Percentiles rank a stretch among this genome's conserved stretches.
These are phyloP conservation scores for Bambusicola thoracicus DNA, from an alignment of 2,113 vertebrate species.

Conservation along the genomic window DNA sequence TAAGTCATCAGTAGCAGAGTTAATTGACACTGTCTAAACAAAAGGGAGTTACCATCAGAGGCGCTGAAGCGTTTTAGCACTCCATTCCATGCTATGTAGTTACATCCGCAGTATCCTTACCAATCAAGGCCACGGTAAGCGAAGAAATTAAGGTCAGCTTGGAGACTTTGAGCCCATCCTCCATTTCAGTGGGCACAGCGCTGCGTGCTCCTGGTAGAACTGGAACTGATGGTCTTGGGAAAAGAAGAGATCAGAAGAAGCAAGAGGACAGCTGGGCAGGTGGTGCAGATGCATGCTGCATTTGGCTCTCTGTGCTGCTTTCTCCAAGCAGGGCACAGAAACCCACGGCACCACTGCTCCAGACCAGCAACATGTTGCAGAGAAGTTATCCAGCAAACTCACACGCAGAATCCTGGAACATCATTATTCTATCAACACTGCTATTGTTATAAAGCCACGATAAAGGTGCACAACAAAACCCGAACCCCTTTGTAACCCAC, in stretches of 20 bases:
- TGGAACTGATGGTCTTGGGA: neutral
- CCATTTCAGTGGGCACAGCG: neutral
- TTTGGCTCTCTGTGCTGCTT: neutral
- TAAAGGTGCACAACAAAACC: neutral
- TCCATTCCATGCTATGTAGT: rapidly evolving
- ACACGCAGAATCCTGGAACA: rapidly evolving
- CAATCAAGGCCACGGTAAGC: neutral
- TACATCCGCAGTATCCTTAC: neutral
- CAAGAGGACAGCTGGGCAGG: neutral
- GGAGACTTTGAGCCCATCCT: neutral
- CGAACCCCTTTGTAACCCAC: neutral
- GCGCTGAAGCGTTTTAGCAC: neutral
- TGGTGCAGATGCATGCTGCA: rapidly evolving
- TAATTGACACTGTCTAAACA: neutral
- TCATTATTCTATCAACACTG: neutral
- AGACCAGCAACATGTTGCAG: neutral
- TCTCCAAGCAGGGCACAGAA: neutral
- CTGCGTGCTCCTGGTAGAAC: neutral
- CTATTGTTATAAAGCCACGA: neutral
- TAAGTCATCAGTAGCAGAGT: neutral
- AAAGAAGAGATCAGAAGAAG: rapidly evolving
- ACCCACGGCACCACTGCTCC: neutral
- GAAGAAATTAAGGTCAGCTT: neutral
- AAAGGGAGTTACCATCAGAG: neutral
- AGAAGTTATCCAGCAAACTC: neutral